phyloP scores from a whole-genome alignment of 1,140 invertebrate species.

The Tyrophagus putrescentiae region DNA sequence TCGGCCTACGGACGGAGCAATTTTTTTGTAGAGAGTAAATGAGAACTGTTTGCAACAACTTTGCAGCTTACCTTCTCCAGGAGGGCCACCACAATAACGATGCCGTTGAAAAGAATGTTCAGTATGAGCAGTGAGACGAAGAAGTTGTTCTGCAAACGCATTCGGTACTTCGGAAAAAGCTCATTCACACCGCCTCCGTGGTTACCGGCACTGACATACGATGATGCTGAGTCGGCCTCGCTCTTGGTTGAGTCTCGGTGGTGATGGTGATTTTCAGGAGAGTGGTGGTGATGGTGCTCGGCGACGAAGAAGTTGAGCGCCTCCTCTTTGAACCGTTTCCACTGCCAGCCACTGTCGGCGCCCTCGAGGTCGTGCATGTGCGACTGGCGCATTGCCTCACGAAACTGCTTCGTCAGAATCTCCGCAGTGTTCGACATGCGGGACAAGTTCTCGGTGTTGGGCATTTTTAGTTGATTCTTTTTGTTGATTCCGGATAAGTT shows the following conservation, averaged over 20 bases:
- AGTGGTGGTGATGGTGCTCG: neutral
- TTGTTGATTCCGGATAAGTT: too few relatives aligned
- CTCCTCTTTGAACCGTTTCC: constrained; percentile 17
- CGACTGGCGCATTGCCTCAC: neutral
- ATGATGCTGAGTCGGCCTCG: too few relatives aligned
- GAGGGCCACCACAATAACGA: constrained; percentile 45
- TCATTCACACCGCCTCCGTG: constrained; percentile 14
- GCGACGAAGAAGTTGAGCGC: neutral
- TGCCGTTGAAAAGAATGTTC: constrained; percentile 45
- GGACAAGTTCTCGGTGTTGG: neutral
- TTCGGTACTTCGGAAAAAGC: constrained; percentile 53
- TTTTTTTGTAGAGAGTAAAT: neutral
- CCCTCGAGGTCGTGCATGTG: neutral
- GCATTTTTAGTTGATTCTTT: too few relatives aligned
- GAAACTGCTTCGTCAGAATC: constrained; percentile 18
- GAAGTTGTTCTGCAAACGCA: constrained; percentile 55
- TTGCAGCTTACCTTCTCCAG: constrained; percentile 36
- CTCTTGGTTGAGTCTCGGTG: too few relatives aligned
- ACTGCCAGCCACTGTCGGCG: neutral
- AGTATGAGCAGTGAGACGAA: constrained; percentile 56
- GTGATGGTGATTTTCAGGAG: neutral
- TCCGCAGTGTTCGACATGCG: constrained; percentile 19
- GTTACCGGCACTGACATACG: too few relatives aligned
- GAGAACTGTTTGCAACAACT: neutral
- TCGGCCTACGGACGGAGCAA: neutral